Base-by-base conservation (phyloP, 2,888 invertebrate species). In the Caenorhabditis sinica region DNA sequence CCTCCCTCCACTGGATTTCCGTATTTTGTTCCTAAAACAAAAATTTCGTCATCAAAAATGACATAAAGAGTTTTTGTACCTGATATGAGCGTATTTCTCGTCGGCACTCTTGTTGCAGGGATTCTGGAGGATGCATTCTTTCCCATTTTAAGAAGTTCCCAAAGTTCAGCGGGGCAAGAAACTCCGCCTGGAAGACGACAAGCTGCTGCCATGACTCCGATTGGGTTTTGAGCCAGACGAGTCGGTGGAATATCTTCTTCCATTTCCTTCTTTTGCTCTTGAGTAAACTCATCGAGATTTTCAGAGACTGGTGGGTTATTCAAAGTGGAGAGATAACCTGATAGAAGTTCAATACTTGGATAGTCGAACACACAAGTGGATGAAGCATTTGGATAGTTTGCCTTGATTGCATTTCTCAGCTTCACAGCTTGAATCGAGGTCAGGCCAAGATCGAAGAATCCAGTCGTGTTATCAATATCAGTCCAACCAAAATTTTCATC, bases 101-200 rank as follows among this genome's bases (percentile, higher is more conserved):
- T 87, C 9, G 89, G 83, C 40, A 92, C 86, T 82, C 92, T 63
- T 9, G 74, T 72, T 4, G 89, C 88, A 28, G 92, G 92, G 25
- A 90, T 91, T 61, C 90, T 71, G 2, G 77, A 77, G 30, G 86
- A 86, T 0, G 91, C 82, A 51, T 89, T 87, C 40, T 77, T 80
- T 20, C 90, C 91, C n/a, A 84, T 84, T 45, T 83, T 82, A 9
- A 92, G 82, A 13, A 90, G 71, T 20, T 87, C 75, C 90, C 91
- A 91, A 30, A 91, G 87, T 23, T 92, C 90, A 0, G 77, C 82
- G 6, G 88, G 85, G 36, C 86, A 87, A 0, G 63, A 58, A 8
- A 92, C 76, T 23, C 88, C 87, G 5, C 89, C 90, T 2, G 92
- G 92, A 2, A 92, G 77, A 17, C 92, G 88, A 76, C 92, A 92